phyloP scores from a whole-genome alignment of 2,888 invertebrate genomes.

The Conomelus anceps region DNA sequence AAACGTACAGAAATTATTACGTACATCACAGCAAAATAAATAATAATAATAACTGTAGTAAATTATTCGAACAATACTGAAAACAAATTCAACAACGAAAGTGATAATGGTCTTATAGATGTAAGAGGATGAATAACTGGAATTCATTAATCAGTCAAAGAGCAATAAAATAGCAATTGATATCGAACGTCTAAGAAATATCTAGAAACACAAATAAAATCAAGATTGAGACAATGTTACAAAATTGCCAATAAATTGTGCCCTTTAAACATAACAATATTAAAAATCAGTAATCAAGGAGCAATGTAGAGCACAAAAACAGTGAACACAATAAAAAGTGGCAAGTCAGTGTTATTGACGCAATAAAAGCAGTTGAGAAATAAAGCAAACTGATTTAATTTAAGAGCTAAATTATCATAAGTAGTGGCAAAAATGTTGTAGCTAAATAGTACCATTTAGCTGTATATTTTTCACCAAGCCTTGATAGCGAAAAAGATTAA shows the following conservation, averaged over 20 bases:
- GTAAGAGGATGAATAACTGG: background rate
- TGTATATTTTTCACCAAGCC: background rate
- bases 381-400: background rate
- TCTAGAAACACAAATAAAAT: background rate
- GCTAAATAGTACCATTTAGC: background rate
- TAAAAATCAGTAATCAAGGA: background rate
- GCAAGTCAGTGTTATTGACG: background rate
- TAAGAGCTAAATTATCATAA: background rate
- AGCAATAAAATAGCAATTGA: background rate
- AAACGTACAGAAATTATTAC: background rate
- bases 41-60: background rate
- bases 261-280: background rate
- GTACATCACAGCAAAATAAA: background rate
- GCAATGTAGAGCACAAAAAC: background rate
- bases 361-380: background rate
- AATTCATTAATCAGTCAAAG: background rate
- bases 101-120: background rate
- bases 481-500: background rate
- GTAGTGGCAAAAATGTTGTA: background rate
- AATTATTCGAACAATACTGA: background rate
- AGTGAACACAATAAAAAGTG: background rate
- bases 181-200: background rate
- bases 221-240: background rate
- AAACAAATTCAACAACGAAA: background rate
- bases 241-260: too few species aligned